Evolutionary conservation across 2,888 invertebrate species (phyloP).

Genomic region (Odontothrips loti): DNA sequence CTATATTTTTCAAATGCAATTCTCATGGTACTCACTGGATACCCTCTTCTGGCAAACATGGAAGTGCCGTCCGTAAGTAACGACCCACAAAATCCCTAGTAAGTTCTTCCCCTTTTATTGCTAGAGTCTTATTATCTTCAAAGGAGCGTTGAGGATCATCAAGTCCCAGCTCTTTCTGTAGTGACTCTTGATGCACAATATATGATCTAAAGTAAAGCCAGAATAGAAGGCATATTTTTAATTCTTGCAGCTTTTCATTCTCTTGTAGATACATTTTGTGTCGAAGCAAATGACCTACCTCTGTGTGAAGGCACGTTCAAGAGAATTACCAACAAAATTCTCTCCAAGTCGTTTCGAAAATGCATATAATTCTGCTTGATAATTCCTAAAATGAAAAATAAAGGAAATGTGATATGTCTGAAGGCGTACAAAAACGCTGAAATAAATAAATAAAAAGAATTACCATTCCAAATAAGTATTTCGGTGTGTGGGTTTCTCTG

Average conservation of each 20-base stretch:
- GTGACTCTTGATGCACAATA: slow-evolving; percentile 63
- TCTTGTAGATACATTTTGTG: not conserved
- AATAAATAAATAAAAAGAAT: not conserved
- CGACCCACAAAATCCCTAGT: slow-evolving; percentile 60
- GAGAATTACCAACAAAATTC: slow-evolving; percentile 64
- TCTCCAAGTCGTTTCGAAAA: slow-evolving; percentile 83
- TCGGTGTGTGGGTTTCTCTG: slow-evolving; percentile 53
- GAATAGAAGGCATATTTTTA: not conserved
- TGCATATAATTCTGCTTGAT: slow-evolving; percentile 60
- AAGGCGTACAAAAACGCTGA: not conserved
- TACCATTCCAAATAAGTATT: slow-evolving; percentile 72
- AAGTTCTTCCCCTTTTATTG: slow-evolving; percentile 63
- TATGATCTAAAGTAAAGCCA: slow-evolving; percentile 55
- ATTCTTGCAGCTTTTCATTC: not conserved
- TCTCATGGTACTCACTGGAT: slow-evolving; percentile 50
- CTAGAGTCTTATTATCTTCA: slow-evolving; percentile 64
- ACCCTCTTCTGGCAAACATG: slow-evolving; percentile 71
- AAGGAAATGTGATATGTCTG: slow-evolving; percentile 27
- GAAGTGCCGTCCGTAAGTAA: slow-evolving; percentile 65
- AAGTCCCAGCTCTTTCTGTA: slow-evolving; percentile 66
- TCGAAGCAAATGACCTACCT: slow-evolving; percentile 21
- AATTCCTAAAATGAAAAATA: slow-evolving; percentile 42
- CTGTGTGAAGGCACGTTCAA: slow-evolving; percentile 75
- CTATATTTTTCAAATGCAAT: not conserved
- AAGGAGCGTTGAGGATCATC: slow-evolving; percentile 55